These are phyloP conservation scores for Pardosa pseudoannulata DNA, from an alignment of 2,888 invertebrate species.

Conservation along the genomic window DNA sequence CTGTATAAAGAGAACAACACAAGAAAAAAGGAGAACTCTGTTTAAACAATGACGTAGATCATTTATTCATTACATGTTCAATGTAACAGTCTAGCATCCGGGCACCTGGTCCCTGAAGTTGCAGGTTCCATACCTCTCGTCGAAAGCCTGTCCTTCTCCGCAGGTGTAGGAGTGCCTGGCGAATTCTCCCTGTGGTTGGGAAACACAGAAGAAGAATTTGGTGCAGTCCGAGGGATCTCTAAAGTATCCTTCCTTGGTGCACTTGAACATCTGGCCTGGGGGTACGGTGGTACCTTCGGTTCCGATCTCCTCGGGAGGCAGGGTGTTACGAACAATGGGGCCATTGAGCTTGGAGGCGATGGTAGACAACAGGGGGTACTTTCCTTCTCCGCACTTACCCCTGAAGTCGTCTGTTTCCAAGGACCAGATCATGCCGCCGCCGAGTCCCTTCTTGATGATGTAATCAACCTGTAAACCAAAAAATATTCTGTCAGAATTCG, in stretches of 20 bases:
- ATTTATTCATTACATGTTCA: too few species aligned
- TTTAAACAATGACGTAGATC: too few species aligned
- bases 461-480: conserved; percentile 87
- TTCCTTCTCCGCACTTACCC: conserved; percentile 88
- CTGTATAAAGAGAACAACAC: too few species aligned
- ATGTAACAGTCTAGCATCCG: background rate
- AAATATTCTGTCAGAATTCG: too few species aligned
- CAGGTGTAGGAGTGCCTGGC: conserved; percentile 55
- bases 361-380: conserved; percentile 83
- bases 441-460: conserved; percentile 90
- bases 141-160: conserved; percentile 32
- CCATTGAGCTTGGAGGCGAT: conserved; percentile 61
- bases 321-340: background rate
- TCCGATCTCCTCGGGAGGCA: background rate
- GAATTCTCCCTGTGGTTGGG: conserved; percentile 48
- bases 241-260: conserved; percentile 55
- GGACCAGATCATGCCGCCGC: conserved; percentile 97
- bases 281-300: conserved; percentile 14
- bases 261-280: conserved; percentile 37
- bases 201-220: conserved; percentile 73
- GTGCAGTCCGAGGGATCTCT: conserved; percentile 73
- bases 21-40: too few species aligned
- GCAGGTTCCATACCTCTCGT: conserved; percentile 21
- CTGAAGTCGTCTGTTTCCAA: conserved; percentile 96
- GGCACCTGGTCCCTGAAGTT: conserved; percentile 24